These are phyloP conservation scores for Perizoma flavofasciatum DNA, from an alignment of 2,888 invertebrate species.

Conservation along the genomic window DNA sequence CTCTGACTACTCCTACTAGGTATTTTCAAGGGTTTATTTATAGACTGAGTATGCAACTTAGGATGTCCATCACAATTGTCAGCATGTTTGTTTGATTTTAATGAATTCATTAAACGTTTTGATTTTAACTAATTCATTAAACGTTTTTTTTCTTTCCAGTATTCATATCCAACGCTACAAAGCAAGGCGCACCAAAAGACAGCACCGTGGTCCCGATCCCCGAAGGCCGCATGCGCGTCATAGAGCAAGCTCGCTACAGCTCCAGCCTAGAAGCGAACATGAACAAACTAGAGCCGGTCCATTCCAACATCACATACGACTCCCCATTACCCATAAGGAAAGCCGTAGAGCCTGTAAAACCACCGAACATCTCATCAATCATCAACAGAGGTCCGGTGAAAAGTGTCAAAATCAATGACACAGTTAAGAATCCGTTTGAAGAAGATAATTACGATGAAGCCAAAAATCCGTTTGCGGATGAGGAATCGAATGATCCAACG, in stretches of 20 bases:
- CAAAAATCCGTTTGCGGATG: slow-evolving; percentile 87
- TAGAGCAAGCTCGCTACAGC: slow-evolving; percentile 82
- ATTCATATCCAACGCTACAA: slow-evolving; percentile 59
- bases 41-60: no score
- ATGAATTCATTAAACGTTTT: not conserved
- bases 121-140: no score
- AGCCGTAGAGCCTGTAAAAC: slow-evolving; percentile 39
- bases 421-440: slow-evolving; percentile 68
- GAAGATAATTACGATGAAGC: slow-evolving; percentile 82
- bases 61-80: no score
- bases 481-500: slow-evolving; percentile 71
- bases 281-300: slow-evolving; percentile 60
- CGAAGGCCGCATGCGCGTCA: slow-evolving; percentile 83
- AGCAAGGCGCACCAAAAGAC: slow-evolving; percentile 63
- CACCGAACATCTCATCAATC: slow-evolving; percentile 56
- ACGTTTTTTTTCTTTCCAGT: slow-evolving; percentile 55
- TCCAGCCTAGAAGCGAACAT: slow-evolving; percentile 86
- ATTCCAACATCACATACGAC: slow-evolving; percentile 37
- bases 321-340: slow-evolving; percentile 49
- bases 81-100: no score
- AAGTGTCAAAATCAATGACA: slow-evolving; percentile 4
- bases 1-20: no score
- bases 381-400: slow-evolving; percentile 38
- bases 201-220: slow-evolving; percentile 77
- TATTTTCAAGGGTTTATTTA: no score